Base-by-base conservation (phyloP, 2,797 vertebrate species). In the Acanthornis magna region DNA sequence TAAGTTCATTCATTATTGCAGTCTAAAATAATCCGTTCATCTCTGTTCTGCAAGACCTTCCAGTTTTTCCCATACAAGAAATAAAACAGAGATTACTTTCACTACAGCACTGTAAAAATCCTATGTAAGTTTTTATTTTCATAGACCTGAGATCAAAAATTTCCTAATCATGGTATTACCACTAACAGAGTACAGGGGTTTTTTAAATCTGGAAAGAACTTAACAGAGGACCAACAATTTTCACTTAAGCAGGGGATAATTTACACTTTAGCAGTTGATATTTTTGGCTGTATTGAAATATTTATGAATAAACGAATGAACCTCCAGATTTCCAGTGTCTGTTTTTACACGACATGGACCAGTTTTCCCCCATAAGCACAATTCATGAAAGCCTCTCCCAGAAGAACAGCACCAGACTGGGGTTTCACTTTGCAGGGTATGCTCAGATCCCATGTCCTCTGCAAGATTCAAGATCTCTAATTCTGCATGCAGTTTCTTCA, bases 401-500 rank as follows among this genome's bases (percentile, higher is more conserved):
- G 14, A 79, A 72, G 38, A 54, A 34, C 1, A 79, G 2, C n/a
- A 54, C 8, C 2, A 2, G 30, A 13, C 26, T 66, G 17, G 57
- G 26, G 9, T 86, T 84, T 89, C 30, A 19, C 8, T 42, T 50
- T 16, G 8, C 25, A 84, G 54, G 2, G 2, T 34, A 16, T 12
- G 13, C 60, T 86, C 36, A n/a, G n/a, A 55, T 54, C 38, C 58
- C 54, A 18, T 0, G 1, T 4, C 18, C 5, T 55, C 42, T 47
- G 27, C 4, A 10, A 15, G 54, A 68, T 50, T 50, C 1, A 5
- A 45, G 48, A 8, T 67, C 62, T 76, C 63, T 75, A 66, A 51
- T 47, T 13, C 36, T 1, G 0, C 10, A 3, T 30, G 25, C 0
- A 0, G 13, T 53, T 92, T 70, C 23, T 51, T 89, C 25, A n/a